Evolutionary conservation across 2,113 vertebrate genomes (phyloP), one percentile per base, ranked within the genome.

Genomic region (Perognathus longimembris): DNA sequence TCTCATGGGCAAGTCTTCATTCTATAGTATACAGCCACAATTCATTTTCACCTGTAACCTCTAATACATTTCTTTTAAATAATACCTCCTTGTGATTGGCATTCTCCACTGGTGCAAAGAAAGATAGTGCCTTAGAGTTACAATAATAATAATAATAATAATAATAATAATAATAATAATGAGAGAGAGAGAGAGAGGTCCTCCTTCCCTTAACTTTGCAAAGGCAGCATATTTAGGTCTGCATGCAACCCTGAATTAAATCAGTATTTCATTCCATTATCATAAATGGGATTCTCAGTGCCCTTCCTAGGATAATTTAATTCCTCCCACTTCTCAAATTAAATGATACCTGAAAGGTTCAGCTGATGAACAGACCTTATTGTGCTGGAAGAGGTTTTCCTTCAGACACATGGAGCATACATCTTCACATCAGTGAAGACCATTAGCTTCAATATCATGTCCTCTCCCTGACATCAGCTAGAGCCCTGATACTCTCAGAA

Each of bases 311-410:
- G 96, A 93, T 95, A 95, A 97, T 97, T 97, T 96, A 80, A 97
- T 96, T 97, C 97, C 95, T 96, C 92, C 94, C 85, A 94, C 96
- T 97, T 97, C 96, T 97, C 96, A 96, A 94, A 97, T 97, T 95
- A 97, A 97, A 97, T 96, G 95, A 90, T 97, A 96, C 85, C 95
- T 98, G 94, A 97, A 97, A 98, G 94, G 79, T 95, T 97, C 96
- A 89, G 78, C 91, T 97, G 96, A 98, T 96, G 84, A 96, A 97
- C 82, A 84, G 88, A 80, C 96, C 85, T 0, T 14, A 83, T 96
- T 96, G 96, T 89, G 78, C 90, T 90, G 66, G 89, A 94, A 93
- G 95, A 96, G 90, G 86, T 94, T 95, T 97, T 97, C 93, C 81
- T 76, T 92, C 86, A 97, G 94, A 90, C 92, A 94, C 70, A 92